Evolutionary conservation across 1,140 invertebrate species (phyloP), one percentile per base, ranked within the genome.

Genomic region (Hyles vespertilio): DNA sequence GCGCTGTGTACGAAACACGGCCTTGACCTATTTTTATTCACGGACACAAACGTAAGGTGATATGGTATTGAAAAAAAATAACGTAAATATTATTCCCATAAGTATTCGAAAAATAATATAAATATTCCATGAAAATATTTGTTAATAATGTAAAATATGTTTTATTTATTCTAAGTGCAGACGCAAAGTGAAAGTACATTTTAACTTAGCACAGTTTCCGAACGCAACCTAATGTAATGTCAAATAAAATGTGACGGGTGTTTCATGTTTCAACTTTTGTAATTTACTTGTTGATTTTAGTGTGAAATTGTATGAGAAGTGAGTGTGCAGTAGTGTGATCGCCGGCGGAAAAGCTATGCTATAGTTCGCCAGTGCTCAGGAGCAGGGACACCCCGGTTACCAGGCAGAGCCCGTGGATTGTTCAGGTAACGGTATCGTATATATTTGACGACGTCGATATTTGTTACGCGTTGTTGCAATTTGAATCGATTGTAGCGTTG

Each of bases 241-340:
- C 71, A 69, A 72, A 68, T 76, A 69, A 79, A 81, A 84, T 82
- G 75, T 87, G 83, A 80, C 81, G 77, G 81, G 77, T 70, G 70
- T 59, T 74, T 62, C 78, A 75, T 87, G 82, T 85, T 85, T 80
- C 71, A 70, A 65, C 74, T 79, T 81, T 75, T 77, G 59, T 77
- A 80, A 70, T 74, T 80, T 80, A 87, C 82, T 87, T 85, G 81
- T 87, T 87, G 82, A 84, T 79, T 85, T 81, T 77, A 75, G 70
- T 72, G 73, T 61, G 64, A 75, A 76, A 79, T 76, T 71, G 63
- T 51, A 67, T 71, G 69, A 73, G 65, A 77, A 77, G 61, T 78
- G 71, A 70, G 71, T 77, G 68, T 74, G 76, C 53, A 67, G 55
- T 72, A 57, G 57, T 65, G 65, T 61, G 67, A 70, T 36, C 56